Conservation (phyloP, 2,888 invertebrate genomes). For the Acanthosepion esculentum region DNA sequence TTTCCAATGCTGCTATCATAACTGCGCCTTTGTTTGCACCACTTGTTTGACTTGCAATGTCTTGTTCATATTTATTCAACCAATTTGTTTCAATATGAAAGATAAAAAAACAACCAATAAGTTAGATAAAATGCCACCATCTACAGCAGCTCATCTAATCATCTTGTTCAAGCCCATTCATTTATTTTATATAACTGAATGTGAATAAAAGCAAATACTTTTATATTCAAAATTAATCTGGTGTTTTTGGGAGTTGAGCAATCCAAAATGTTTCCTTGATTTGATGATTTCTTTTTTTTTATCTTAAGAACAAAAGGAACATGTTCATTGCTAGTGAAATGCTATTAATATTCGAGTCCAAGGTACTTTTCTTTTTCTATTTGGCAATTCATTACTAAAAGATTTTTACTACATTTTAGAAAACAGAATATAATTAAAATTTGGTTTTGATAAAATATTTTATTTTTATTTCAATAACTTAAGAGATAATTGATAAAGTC, state of each 20-base stretch:
- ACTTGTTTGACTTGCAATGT: slow-evolving; percentile 24
- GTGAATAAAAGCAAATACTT: not conserved
- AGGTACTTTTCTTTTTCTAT: not conserved
- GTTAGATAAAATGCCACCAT: not conserved
- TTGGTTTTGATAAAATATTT: not conserved
- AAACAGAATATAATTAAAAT: not conserved
- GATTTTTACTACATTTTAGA: not conserved
- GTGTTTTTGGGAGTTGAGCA: not conserved
- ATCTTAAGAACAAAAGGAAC: too few species aligned
- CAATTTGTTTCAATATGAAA: slow-evolving; percentile 33
- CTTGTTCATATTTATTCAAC: not conserved
- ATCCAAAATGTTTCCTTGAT: not conserved
- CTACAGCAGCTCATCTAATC: not conserved
- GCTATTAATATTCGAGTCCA: not conserved
- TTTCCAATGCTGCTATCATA: slow-evolving; percentile 17
- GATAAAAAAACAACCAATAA: not conserved
- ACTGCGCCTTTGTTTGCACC: slow-evolving; percentile 33
- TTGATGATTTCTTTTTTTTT: not conserved
- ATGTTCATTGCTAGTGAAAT: not conserved
- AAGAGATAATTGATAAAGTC: too few species aligned
- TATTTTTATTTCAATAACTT: not conserved
- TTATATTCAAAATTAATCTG: too few species aligned
- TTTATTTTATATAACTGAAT: not conserved
- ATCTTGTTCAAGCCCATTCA: not conserved
- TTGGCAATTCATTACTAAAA: not conserved